A percentile compares a stretch with the other conserved stretches of the same genome.
phyloP scores from a whole-genome alignment of 2,113 vertebrate genomes.

The Syngnathus typhle region DNA sequence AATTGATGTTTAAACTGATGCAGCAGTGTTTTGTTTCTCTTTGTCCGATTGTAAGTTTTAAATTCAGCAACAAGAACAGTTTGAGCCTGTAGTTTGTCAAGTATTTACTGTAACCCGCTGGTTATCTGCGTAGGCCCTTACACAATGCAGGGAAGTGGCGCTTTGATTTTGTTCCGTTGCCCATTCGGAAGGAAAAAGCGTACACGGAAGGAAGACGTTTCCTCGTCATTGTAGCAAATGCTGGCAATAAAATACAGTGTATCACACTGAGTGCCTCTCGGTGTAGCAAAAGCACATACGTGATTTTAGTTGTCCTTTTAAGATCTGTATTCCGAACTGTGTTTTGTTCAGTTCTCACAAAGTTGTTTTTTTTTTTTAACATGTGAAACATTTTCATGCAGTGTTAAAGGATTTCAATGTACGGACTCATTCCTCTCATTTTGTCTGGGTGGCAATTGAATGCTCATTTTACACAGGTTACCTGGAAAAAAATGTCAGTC shows the following conservation, averaged over 20 bases:
- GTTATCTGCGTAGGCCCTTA: slow-evolving; percentile 57
- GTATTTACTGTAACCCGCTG: slow-evolving; percentile 54
- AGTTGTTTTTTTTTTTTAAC: slow-evolving; percentile 48
- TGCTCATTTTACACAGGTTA: slow-evolving; percentile 42
- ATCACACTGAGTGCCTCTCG: slow-evolving; percentile 74
- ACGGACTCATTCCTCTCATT: slow-evolving; percentile 33
- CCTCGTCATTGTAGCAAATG: slow-evolving; percentile 73
- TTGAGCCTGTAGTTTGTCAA: slow-evolving; percentile 65
- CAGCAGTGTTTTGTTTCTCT: slow-evolving; percentile 66
- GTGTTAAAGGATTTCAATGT: slow-evolving; percentile 50
- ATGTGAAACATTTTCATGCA: slow-evolving; percentile 50
- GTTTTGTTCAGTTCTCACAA: slow-evolving; percentile 67
- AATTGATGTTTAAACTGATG: slow-evolving; percentile 61
- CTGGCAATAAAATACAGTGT: slow-evolving; percentile 73
- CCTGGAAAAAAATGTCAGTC: slow-evolving; percentile 39
- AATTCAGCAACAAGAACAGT: slow-evolving; percentile 57
- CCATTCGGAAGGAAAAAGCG: slow-evolving; percentile 10
- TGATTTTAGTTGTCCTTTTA: slow-evolving; percentile 66
- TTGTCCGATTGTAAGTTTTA: slow-evolving; percentile 62
- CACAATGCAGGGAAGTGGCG: slow-evolving; percentile 51
- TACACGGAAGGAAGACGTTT: slow-evolving; percentile 55
- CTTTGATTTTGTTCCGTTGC: slow-evolving; percentile 42
- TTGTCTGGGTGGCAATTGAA: slow-evolving; percentile 44
- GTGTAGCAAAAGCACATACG: slow-evolving; percentile 70
- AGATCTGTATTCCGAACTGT: slow-evolving; percentile 64